These are phyloP conservation scores for Nasonovia ribisnigri DNA, from an alignment of 2,888 invertebrate genomes.

Conservation along the genomic window DNA sequence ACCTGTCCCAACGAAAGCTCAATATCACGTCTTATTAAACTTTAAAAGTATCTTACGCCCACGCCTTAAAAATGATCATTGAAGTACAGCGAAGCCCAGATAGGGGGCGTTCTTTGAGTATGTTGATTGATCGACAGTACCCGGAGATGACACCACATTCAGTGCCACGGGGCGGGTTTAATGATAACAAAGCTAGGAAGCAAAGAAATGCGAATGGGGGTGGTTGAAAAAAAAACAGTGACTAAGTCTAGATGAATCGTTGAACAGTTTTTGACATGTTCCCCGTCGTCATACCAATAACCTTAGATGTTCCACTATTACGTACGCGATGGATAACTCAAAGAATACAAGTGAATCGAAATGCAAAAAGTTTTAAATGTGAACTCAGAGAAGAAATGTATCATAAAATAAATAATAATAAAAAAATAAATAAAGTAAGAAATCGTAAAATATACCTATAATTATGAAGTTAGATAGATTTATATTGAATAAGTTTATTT, in stretches of 20 bases:
- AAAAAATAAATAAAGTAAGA: background rate
- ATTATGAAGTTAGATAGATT: background rate
- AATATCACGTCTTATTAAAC: constrained; percentile 61
- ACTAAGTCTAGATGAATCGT: constrained; percentile 42
- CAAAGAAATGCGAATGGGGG: constrained; percentile 32
- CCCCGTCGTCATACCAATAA: background rate
- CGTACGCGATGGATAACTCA: background rate
- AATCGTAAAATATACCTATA: background rate
- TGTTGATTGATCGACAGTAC: constrained; percentile 63
- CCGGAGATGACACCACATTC: constrained; percentile 62
- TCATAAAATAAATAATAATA: background rate
- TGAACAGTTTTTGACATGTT: constrained; percentile 63
- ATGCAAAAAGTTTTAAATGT: background rate
- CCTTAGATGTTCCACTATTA: background rate
- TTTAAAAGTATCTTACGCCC: constrained; percentile 44
- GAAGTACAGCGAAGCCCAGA: background rate
- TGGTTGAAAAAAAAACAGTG: constrained; percentile 21
- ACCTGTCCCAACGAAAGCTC: constrained; percentile 39
- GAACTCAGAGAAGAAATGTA: background rate
- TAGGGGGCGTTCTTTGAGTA: constrained; percentile 37
- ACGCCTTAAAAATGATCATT: constrained; percentile 7
- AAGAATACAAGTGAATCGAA: background rate
- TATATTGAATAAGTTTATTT: background rate
- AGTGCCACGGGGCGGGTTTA: constrained; percentile 39
- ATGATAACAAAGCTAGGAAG: constrained; percentile 53